Evolutionary conservation across 2,113 vertebrate genomes (phyloP), one percentile per base, ranked within the genome.

Genomic region (Felis chaus): DNA sequence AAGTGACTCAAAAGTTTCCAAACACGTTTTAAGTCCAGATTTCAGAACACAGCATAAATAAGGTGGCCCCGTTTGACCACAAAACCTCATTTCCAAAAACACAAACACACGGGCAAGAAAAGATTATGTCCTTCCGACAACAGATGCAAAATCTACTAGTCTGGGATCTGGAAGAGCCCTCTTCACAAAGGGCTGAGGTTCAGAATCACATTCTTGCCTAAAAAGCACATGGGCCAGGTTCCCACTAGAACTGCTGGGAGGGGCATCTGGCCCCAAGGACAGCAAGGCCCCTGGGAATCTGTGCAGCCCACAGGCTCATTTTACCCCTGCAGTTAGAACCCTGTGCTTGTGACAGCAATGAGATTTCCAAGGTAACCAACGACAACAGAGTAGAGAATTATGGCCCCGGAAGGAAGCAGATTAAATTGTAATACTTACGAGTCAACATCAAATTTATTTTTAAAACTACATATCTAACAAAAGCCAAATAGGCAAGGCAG

Each of bases 381-480:
- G 82, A 97, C 91, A 97, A 98, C 97, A 96, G 33, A 94, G 84
- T 7, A 55, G 69, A 95, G 84, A 89, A 92, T 83, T 48, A 95
- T 31, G 85, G 88, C 81, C 89, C 96, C 4, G 16, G 94, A 97
- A 97, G 90, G 95, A 97, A 97, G 79, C 0, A 76, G 97, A 97
- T 98, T 96, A 87, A 74, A 98, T 86, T 95, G 89, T 96, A 97
- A 97, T 95, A 97, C 95, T 89, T 82, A 71, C 5, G 0, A 79
- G 92, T 95, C 94, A 96, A 96, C 94, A 86, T 94, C 92, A 73
- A 87, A 94, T 97, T 94, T 91, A 98, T 96, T 93, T 97, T 97
- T 97, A 98, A 98, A 97, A 93, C 73, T 69, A 78, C 29, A 15
- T 80, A 45, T 82, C 73, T 71, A 57, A 61, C 69, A 53, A 55